Evolutionary conservation across 2,888 invertebrate genomes (phyloP), one percentile per base, ranked within the genome.

Genomic region (Caenorhabditis angaria): DNA sequence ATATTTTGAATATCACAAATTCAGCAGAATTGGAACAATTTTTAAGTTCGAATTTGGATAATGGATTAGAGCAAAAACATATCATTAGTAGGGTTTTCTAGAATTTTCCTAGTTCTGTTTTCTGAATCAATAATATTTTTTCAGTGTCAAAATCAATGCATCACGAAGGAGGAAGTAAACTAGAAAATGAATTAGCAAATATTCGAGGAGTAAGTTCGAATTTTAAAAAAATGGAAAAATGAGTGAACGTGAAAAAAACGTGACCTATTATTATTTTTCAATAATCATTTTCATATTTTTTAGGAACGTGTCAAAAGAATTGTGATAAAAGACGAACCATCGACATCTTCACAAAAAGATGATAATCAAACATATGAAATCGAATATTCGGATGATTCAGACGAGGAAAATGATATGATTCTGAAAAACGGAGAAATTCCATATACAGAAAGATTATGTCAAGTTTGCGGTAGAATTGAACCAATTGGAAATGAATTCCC

Each of bases 301-400:
- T 18, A 41, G 41, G 14, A 41, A 41, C 41, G 41, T 41, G 41
- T 41, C 41, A 41, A 41, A 41, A 14, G 14, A 12, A 41, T 54
- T 54, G 18, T 54, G 25, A 27, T 24, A 18, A 54, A 54, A 54
- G 22, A 24, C n/a, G 55, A 32, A 28, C 32, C 55, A 56, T 29
- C 29, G 2, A 29, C 29, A n/a, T 56, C 55, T n/a, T n/a, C n/a
- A n/a, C n/a, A n/a, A n/a, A 32, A 18, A 28, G 20, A 6, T 5
- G n/a, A 27, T 5, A 28, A 28, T 14, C 18, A 56, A 18, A 6
- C 29, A 2, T 32, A 25, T 18, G 56, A 28, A 14, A 48, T 61
- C 2, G 69, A 74, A 25, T 72, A 63, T 58, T 78, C 78, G 0
- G 78, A 78, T 25, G 78, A 78, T 47, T 76, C 76, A 12, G 78